Conservation (phyloP, 2,888 invertebrate species). For the Drosophila histrio region DNA sequence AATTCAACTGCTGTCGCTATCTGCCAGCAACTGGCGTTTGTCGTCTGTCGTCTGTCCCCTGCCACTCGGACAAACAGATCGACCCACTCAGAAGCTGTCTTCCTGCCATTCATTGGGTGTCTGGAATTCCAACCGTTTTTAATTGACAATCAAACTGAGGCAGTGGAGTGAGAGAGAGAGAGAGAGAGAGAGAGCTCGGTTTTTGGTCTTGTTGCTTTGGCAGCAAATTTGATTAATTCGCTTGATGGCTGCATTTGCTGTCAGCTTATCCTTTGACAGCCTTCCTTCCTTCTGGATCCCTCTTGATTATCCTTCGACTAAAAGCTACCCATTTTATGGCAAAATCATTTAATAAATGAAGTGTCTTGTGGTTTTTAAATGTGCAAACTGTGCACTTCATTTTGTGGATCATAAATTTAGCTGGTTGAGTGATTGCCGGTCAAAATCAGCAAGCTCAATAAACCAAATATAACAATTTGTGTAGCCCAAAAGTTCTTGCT, state of each 20-base stretch:
- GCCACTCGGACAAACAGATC: constrained; percentile 34
- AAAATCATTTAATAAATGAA: constrained; percentile 63
- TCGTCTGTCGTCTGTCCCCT: constrained; percentile 14
- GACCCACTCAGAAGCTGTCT: constrained; percentile 24
- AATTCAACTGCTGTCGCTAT: constrained; percentile 8
- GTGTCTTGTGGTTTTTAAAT: constrained; percentile 58
- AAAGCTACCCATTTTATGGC: constrained; percentile 35
- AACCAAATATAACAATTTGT: neutral
- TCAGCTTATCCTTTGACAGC: constrained; percentile 59
- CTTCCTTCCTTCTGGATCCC: constrained; percentile 28
- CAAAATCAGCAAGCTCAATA: neutral
- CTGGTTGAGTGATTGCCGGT: constrained; percentile 21
- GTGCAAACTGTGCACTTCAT: constrained; percentile 43
- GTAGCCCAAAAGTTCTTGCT: neutral
- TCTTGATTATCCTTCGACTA: constrained; percentile 29
- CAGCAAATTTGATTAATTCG: constrained; percentile 66
- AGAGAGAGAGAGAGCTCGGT: neutral
- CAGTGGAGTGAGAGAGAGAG: neutral
- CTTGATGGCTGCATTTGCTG: constrained; percentile 65
- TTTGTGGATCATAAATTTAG: constrained; percentile 36
- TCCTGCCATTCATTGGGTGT: constrained; percentile 51
- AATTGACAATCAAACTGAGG: constrained; percentile 68
- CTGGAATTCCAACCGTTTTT: constrained; percentile 57
- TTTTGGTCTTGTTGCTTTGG: constrained; percentile 28
- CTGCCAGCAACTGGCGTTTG: constrained; percentile 11